These are phyloP conservation scores for Hormaphis cornu DNA, from an alignment of 1,140 invertebrate species.

Conservation along the genomic window DNA sequence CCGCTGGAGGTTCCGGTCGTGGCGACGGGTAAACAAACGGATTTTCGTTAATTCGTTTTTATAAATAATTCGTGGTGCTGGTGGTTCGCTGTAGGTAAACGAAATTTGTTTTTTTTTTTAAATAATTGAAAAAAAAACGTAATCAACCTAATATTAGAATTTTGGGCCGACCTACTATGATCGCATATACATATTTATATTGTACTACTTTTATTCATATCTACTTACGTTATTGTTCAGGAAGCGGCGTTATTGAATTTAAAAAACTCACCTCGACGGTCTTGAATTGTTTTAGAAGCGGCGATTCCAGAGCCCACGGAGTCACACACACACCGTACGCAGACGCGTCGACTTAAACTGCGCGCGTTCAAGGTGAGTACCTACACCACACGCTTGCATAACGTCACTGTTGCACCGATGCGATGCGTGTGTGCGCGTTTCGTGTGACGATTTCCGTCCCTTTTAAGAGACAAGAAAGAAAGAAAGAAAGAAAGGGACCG, in stretches of 20 bases:
- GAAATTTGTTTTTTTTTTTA: background rate
- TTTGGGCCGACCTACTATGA: too few relatives aligned
- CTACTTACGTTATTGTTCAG: too few relatives aligned
- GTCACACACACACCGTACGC: background rate
- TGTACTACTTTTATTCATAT: too few relatives aligned
- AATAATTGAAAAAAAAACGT: background rate
- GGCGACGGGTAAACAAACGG: too few relatives aligned
- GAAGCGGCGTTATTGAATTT: too few relatives aligned
- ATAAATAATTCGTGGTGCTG: background rate
- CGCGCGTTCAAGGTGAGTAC: conserved; percentile 10
- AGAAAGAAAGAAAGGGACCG: background rate
- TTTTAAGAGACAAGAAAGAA: background rate
- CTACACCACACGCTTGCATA: conserved; percentile 16
- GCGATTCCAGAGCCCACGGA: too few relatives aligned
- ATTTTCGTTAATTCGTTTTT: too few relatives aligned
- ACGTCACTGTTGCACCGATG: background rate
- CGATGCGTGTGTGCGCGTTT: background rate
- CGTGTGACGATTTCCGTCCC: background rate
- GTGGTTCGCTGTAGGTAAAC: background rate
- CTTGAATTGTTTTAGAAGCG: background rate
- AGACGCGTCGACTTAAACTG: background rate
- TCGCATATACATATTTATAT: too few relatives aligned
- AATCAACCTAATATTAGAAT: background rate
- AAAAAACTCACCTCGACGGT: background rate
- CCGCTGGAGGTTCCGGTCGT: background rate